phyloP scores from a whole-genome alignment of 2,113 vertebrate species.

The Centropus bengalensis region DNA sequence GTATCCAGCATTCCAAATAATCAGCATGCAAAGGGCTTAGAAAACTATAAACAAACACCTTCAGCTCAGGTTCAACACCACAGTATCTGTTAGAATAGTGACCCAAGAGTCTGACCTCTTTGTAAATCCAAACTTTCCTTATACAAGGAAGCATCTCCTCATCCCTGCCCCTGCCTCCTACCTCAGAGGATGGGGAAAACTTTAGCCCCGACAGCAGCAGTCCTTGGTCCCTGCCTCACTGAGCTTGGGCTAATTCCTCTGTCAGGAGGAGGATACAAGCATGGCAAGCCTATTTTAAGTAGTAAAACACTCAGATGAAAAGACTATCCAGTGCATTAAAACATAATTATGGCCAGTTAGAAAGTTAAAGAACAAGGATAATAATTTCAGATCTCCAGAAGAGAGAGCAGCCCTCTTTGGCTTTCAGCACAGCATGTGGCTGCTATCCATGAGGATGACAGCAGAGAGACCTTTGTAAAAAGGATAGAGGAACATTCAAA shows the following conservation, averaged over 20 bases:
- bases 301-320: slow-evolving; percentile 35
- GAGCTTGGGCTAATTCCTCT: not conserved
- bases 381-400: slow-evolving; percentile 18
- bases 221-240: not conserved
- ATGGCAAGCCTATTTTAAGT: not conserved
- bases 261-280: not conserved
- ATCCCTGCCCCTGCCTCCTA: not conserved
- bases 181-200: not conserved
- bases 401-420: not conserved
- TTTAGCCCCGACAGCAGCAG: not conserved
- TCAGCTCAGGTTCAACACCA: not conserved
- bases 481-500: not conserved
- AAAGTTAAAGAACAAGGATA: slow-evolving; percentile 21
- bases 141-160: not conserved
- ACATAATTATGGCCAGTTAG: not conserved
- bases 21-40: not conserved
- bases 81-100: not conserved
- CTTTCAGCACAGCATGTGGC: not conserved
- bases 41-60: not conserved
- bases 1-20: not conserved
- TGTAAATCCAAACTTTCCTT: not conserved
- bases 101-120: not conserved
- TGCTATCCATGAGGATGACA: not conserved
- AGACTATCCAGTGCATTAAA: slow-evolving; percentile 37
- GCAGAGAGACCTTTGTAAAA: not conserved